phyloP scores from a whole-genome alignment of 1,140 invertebrate genomes.

The Tribolium madens region DNA sequence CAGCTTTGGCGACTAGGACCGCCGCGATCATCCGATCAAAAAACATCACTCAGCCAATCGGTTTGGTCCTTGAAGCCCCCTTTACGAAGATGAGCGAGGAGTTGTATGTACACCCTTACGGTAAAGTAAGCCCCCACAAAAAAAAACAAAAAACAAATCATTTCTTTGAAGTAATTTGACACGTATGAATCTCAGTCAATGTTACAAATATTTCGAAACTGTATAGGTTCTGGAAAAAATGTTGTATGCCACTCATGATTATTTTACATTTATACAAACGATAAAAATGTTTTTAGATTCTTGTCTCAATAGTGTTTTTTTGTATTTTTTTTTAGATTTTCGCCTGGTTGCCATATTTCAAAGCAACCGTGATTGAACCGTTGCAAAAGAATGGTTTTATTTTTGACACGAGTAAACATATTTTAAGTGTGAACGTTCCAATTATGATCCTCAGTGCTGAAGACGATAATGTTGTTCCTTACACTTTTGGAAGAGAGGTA shows the following conservation, averaged over 20 bases:
- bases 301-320: no score
- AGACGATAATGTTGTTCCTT: conserved; percentile 61
- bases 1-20: conserved; percentile 56
- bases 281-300: no score
- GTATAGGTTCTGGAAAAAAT: no score
- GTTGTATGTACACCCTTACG: conserved; percentile 57
- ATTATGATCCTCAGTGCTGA: conserved; percentile 61
- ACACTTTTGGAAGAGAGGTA: conserved; percentile 59
- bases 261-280: no score
- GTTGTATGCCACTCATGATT: no score
- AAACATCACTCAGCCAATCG: conserved; percentile 48
- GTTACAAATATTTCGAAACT: no score
- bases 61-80: conserved; percentile 60
- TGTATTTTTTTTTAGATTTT: conserved; percentile 52
- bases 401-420: conserved; percentile 57
- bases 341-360: conserved; percentile 61
- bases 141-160: no score
- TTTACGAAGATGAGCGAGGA: conserved; percentile 62
- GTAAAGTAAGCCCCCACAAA: conserved; percentile 51
- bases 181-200: no score
- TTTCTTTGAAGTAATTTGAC: no score
- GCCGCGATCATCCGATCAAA: conserved; percentile 47
- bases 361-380: conserved; percentile 75
- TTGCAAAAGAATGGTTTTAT: conserved; percentile 68
- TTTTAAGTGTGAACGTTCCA: conserved; percentile 55